Conservation (phyloP, 2,888 invertebrate species). For the Xylota sylvarum region DNA sequence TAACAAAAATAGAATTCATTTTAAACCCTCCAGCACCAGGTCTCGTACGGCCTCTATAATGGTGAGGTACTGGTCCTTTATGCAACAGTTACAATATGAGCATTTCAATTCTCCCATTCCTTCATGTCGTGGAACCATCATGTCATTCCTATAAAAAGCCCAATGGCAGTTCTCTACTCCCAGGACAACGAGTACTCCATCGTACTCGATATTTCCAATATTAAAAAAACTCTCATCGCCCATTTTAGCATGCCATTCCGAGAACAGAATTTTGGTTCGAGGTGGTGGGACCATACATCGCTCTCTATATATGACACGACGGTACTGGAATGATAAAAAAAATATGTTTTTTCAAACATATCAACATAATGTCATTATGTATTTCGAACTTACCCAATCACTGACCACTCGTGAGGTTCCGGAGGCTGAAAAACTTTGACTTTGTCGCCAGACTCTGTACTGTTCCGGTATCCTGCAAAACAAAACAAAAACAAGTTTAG, state of each 20-base stretch:
- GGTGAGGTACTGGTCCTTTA: constrained; percentile 59
- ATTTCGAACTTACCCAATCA: constrained; percentile 78
- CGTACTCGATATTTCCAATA: constrained; percentile 74
- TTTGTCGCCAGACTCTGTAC: constrained; percentile 57
- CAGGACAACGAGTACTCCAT: constrained; percentile 78
- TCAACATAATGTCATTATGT: no score
- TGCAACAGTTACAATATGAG: constrained; percentile 79
- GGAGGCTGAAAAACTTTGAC: constrained; percentile 51
- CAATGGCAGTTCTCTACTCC: constrained; percentile 78
- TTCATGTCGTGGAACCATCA: constrained; percentile 64
- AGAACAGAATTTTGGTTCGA: constrained; percentile 71
- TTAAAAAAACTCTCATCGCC: constrained; percentile 76
- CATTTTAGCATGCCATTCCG: constrained; percentile 78
- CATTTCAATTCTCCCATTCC: constrained; percentile 74
- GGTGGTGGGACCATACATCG: constrained; percentile 68
- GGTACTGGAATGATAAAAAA: constrained; percentile 68
- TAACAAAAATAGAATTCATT: no score
- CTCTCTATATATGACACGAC: constrained; percentile 69
- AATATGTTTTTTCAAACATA: not conserved
- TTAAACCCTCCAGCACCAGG: no score
- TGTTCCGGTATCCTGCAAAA: constrained; percentile 67
- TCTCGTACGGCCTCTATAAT: constrained; percentile 77
- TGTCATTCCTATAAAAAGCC: constrained; percentile 78
- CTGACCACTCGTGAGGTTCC: constrained; percentile 75
- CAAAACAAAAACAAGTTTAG: not conserved